A percentile compares a stretch with the other conserved stretches of the same genome.
Evolutionary conservation across 35 echinoderm and acorn worm genomes (phyloP).

Genomic region (Anneissia japonica): DNA sequence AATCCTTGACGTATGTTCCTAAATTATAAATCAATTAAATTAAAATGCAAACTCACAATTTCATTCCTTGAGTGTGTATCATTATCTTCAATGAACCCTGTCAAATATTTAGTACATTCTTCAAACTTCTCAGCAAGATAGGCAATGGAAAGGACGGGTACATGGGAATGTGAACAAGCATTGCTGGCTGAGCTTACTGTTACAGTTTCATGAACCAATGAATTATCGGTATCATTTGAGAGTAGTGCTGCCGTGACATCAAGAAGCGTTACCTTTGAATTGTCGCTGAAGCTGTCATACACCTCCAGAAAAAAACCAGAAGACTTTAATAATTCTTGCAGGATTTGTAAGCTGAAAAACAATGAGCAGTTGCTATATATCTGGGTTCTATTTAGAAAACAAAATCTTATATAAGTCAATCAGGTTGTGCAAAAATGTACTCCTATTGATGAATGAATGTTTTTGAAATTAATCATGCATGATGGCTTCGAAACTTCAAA

Average conservation of each 20-base stretch:
- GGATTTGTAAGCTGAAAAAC: background rate
- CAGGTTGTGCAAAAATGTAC: too few species aligned
- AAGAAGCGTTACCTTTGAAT: background rate
- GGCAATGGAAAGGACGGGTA: background rate
- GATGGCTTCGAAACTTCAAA: too few species aligned
- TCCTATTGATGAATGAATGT: too few species aligned
- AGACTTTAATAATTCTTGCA: background rate
- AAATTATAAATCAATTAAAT: too few species aligned
- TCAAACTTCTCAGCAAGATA: conserved; percentile 5
- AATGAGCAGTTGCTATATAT: too few species aligned
- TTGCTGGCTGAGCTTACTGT: background rate
- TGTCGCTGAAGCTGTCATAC: background rate
- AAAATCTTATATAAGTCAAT: too few species aligned
- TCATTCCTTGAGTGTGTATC: background rate
- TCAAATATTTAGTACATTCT: background rate
- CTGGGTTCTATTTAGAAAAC: too few species aligned
- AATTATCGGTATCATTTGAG: background rate
- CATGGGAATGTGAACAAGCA: too few species aligned
- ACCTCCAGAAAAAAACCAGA: background rate
- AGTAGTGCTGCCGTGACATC: background rate
- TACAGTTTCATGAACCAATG: background rate
- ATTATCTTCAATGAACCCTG: background rate
- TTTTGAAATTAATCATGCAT: too few species aligned
- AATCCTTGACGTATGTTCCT: too few species aligned
- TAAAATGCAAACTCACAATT: background rate